Base-by-base conservation (phyloP, 2,113 vertebrate genomes). In the Clarias gariepinus region DNA sequence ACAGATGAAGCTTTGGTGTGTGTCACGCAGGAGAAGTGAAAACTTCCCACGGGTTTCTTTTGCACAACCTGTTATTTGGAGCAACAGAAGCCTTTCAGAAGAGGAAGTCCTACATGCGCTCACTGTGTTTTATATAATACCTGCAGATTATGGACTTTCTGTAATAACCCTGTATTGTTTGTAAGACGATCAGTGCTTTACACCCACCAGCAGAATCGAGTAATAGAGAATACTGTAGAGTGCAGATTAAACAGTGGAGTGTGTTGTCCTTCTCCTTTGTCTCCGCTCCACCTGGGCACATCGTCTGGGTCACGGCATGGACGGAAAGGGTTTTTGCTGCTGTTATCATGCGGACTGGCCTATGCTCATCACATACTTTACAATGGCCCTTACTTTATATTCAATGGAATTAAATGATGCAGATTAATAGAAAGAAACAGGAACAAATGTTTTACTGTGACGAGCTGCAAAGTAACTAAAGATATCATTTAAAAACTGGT, bases 41-140 rank as follows among this genome's bases (percentile, higher is more conserved):
- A 82, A 52, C 60, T 66, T 82, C 60, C 61, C 61, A 47, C 80
- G 36, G 25, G 61, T 52, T 64, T 66, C 21, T 64, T 82, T 82
- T 41, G 23, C 61, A 66, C 33, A 41, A 25, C 19, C 25, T 18
- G 64, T 18, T 41, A 81, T 33, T 7, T 18, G 28, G 2, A 60
- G 53, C 64, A 41, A 81, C 58, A 82, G 21, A 64, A 66, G 25
- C n/a, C 55, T 3, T 47, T 33, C 19, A 63, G 33, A n/a, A 13
- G 33, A 36, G 11, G 21, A 57, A 16, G 79, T 36, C n/a, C 80
- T 23, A 41, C 60, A 64, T 13, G 33, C 8, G 12, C 15, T 76
- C n/a, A 36, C 23, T 52, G 41, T 11, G 2, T 15, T 47, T 76
- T 53, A 9, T 36, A 36, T 3, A 1, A 63, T 64, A 36, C 23